A percentile compares a stretch with the other conserved stretches of the same genome.
These are phyloP conservation scores for Terrapene triunguis DNA, from an alignment of 2,113 vertebrate species.

Conservation along the genomic window DNA sequence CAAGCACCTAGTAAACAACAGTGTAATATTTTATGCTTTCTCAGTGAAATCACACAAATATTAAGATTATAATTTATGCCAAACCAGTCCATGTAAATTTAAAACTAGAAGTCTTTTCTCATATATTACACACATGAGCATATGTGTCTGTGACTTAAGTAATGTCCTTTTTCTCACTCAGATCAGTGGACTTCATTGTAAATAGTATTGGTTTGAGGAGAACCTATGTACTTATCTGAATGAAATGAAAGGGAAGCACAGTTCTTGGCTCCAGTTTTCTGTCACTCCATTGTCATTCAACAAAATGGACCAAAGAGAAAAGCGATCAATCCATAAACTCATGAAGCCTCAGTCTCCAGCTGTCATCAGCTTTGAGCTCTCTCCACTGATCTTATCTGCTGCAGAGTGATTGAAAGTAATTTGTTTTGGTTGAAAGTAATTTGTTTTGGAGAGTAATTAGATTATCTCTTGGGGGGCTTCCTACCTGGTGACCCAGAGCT, in stretches of 20 bases:
- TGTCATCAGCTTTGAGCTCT: constrained; percentile 61
- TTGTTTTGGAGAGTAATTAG: constrained; percentile 79
- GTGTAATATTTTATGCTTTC: not conserved
- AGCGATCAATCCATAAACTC: constrained; percentile 62
- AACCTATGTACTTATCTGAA: constrained; percentile 4
- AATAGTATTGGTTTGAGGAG: not conserved
- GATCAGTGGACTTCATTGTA: constrained; percentile 38
- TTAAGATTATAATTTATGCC: not conserved
- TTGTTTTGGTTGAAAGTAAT: constrained; percentile 82
- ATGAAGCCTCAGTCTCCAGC: constrained; percentile 65
- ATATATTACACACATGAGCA: not conserved
- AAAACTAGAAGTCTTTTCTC: not conserved
- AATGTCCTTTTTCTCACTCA: not conserved
- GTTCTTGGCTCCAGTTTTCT: constrained; percentile 73
- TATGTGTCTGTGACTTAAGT: not conserved
- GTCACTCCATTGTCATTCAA: constrained; percentile 76
- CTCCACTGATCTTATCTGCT: constrained; percentile 73
- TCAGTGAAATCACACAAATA: rapidly evolving
- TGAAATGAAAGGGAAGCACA: constrained; percentile 62
- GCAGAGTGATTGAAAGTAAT: constrained; percentile 76
- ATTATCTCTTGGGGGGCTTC: constrained; percentile 74
- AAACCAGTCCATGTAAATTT: not conserved
- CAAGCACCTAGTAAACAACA: not conserved
- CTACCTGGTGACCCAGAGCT: constrained; percentile 76
- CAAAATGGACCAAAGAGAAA: constrained; percentile 59